Percentiles rank a stretch among this genome's conserved stretches.
Conservation (phyloP, 2,797 vertebrate species). For the Synaphobranchus kaupii region DNA sequence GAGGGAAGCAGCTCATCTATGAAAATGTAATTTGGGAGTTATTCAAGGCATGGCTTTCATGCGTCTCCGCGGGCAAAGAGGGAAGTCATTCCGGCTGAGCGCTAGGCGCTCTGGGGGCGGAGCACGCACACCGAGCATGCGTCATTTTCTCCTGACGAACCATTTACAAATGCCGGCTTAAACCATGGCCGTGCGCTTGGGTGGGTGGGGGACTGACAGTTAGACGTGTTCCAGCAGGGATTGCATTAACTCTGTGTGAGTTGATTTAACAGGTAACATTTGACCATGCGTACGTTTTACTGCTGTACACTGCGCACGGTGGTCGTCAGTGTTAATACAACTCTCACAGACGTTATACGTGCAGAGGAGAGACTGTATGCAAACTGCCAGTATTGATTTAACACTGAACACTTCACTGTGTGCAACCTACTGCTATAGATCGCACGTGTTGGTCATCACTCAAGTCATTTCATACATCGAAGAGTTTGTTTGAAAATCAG, state of each 20-base stretch:
- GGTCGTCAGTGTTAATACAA: too few species aligned
- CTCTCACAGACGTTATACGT: too few species aligned
- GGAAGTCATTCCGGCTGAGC: not conserved
- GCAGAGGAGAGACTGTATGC: too few species aligned
- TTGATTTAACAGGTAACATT: too few species aligned
- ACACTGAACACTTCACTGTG: too few species aligned
- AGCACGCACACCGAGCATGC: not conserved
- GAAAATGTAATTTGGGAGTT: not conserved
- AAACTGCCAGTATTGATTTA: too few species aligned
- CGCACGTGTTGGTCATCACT: not conserved
- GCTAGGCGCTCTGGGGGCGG: not conserved
- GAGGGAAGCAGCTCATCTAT: not conserved
- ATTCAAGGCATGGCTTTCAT: constrained; percentile 9
- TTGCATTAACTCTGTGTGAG: not conserved
- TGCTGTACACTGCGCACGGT: too few species aligned
- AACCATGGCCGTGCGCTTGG: not conserved
- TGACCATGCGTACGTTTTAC: too few species aligned
- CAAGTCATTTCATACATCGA: not conserved
- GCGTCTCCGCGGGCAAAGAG: not conserved
- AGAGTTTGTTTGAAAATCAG: too few species aligned
- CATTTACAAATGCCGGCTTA: not conserved
- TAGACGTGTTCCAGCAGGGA: not conserved
- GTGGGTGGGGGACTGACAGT: not conserved
- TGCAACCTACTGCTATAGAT: not conserved
- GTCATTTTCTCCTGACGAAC: not conserved